phyloP scores from a whole-genome alignment of 2,113 vertebrate genomes.

The Rhinoptilus africanus region DNA sequence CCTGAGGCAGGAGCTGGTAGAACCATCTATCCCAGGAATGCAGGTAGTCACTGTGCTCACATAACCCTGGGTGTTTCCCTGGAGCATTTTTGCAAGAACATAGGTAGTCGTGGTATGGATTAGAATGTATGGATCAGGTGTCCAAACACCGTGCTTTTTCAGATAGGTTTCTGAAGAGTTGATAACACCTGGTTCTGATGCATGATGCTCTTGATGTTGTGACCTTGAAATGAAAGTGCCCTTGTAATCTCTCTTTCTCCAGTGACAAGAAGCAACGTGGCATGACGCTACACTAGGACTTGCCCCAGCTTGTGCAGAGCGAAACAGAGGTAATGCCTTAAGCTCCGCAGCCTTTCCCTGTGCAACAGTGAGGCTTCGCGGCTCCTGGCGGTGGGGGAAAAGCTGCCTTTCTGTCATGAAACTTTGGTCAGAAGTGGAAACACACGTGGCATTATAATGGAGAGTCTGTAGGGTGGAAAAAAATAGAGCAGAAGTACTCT shows the following conservation, averaged over 20 bases:
- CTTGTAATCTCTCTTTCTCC: neutral
- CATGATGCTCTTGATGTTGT: neutral
- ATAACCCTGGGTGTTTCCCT: neutral
- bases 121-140: neutral
- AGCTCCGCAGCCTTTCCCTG: neutral
- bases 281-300: neutral
- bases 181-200: neutral
- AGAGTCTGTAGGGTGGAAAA: neutral
- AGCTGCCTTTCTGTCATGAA: neutral
- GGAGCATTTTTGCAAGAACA: neutral
- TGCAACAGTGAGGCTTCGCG: neutral
- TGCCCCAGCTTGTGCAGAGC: neutral
- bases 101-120: fast-evolving
- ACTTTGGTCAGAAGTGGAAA: neutral
- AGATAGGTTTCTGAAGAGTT: neutral
- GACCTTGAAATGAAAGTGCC: neutral
- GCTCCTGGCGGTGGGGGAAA: neutral
- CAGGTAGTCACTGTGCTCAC: neutral
- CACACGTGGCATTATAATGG: neutral
- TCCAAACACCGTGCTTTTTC: neutral
- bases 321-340: neutral
- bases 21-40: neutral
- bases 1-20: neutral
- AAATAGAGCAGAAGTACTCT: neutral
- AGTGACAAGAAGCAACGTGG: neutral